Percentiles rank a stretch among this genome's conserved stretches.
These are phyloP conservation scores for Hybos culiciformis DNA, from an alignment of 2,888 invertebrate species.

Conservation along the genomic window DNA sequence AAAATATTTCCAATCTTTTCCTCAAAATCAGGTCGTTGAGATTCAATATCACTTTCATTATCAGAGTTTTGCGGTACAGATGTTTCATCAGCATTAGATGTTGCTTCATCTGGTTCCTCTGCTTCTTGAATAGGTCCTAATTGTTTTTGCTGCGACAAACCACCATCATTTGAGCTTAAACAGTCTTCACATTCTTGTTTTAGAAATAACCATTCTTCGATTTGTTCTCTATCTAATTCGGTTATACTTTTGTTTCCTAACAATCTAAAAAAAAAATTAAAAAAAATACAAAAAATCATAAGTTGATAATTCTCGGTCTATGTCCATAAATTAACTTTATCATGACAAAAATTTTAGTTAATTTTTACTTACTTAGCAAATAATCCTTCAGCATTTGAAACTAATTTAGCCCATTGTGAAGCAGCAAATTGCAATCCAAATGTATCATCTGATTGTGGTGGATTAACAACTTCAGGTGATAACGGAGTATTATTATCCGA, in stretches of 20 bases:
- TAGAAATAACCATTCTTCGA: constrained; percentile 68
- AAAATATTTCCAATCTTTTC: constrained; percentile 60
- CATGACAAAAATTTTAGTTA: neutral
- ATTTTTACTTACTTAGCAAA: constrained; percentile 42
- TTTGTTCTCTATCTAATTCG: constrained; percentile 58
- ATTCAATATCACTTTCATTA: constrained; percentile 36
- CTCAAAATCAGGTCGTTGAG: constrained; percentile 50
- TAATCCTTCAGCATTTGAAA: constrained; percentile 72
- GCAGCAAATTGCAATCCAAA: constrained; percentile 74
- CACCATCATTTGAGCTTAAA: constrained; percentile 33
- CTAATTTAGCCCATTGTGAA: constrained; percentile 66
- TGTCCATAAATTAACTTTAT: neutral
- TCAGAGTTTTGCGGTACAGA: constrained; percentile 31
- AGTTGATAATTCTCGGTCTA: neutral
- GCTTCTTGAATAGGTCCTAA: constrained; percentile 38
- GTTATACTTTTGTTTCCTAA: constrained; percentile 54
- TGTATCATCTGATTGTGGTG: constrained; percentile 28
- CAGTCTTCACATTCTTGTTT: constrained; percentile 83
- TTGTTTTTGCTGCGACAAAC: constrained; percentile 25
- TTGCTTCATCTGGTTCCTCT: constrained; percentile 46
- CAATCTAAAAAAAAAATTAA: constrained; percentile 32
- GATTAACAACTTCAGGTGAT: constrained; percentile 22
- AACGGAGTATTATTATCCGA: constrained; percentile 49
- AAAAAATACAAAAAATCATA: neutral
- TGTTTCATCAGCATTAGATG: constrained; percentile 45